These are phyloP conservation scores for Xerus rutilus DNA, from an alignment of 2,797 vertebrate species.

Conservation along the genomic window DNA sequence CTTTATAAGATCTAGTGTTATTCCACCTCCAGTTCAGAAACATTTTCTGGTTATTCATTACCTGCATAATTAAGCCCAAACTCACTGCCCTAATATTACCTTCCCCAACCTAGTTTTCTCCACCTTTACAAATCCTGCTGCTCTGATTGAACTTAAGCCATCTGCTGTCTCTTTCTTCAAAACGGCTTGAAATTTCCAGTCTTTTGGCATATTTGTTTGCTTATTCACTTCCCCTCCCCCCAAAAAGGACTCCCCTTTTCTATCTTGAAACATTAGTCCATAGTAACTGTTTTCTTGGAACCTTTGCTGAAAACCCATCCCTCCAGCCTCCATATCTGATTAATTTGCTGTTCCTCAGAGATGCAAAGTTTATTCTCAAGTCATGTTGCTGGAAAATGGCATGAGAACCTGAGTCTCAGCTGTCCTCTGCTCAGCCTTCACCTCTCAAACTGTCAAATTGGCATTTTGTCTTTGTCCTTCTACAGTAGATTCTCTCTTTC, in stretches of 20 bases:
- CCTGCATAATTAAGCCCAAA: neutral
- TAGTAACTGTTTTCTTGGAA: neutral
- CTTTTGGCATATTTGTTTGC: neutral
- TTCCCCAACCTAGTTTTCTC: neutral
- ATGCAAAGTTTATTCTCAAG: neutral
- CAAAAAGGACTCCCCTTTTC: neutral
- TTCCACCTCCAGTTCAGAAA: neutral
- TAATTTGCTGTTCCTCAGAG: neutral
- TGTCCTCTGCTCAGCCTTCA: neutral
- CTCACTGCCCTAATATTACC: neutral
- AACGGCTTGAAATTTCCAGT: neutral
- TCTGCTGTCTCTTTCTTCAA: neutral
- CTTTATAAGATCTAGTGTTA: neutral
- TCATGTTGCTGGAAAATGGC: neutral
- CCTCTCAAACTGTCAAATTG: neutral
- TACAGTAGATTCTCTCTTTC: neutral
- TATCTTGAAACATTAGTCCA: neutral
- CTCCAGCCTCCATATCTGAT: neutral
- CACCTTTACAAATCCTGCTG: neutral
- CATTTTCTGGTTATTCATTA: neutral
- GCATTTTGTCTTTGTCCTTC: neutral
- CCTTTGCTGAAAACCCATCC: neutral
- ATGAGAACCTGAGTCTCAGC: fast-evolving
- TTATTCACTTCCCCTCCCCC: neutral
- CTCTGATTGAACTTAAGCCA: neutral